Percentiles rank a stretch among this genome's conserved stretches.
phyloP scores from a whole-genome alignment of 2,888 invertebrate genomes.

The Theretra japonica region DNA sequence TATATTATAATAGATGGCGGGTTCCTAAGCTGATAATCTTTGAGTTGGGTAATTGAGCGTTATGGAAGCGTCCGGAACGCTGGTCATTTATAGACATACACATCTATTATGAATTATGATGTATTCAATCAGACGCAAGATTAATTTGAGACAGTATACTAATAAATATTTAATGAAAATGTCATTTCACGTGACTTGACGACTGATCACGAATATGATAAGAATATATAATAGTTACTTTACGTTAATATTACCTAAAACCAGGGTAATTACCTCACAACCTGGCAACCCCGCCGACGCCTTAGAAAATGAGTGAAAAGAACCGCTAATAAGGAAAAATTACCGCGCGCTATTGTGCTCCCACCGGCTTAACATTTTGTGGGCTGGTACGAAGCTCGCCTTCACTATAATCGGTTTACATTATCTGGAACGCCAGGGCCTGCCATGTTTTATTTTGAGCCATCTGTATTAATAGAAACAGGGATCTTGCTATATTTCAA shows the following conservation, averaged over 20 bases:
- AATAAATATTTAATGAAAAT: too few relatives aligned
- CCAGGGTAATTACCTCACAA: constrained; percentile 6
- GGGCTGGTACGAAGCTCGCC: neutral
- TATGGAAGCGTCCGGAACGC: neutral
- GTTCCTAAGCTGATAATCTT: constrained; percentile 9
- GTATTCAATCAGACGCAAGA: too few relatives aligned
- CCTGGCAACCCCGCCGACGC: constrained; percentile 32
- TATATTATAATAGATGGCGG: neutral
- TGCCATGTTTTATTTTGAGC: neutral
- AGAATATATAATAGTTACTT: too few relatives aligned
- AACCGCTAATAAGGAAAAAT: constrained; percentile 50
- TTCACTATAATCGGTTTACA: neutral
- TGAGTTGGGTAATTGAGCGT: neutral
- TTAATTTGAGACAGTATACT: too few relatives aligned
- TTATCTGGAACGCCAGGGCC: neutral
- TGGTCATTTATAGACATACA: neutral
- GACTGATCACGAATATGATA: too few relatives aligned
- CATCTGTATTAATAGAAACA: neutral
- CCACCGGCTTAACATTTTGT: constrained; percentile 12
- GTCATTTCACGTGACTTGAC: too few relatives aligned
- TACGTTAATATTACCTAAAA: neutral
- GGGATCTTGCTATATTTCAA: neutral
- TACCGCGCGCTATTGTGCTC: constrained; percentile 43
- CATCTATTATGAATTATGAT: neutral
- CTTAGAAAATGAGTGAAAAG: constrained; percentile 44